Conservation (phyloP, 1,140 invertebrate genomes). For the Phymorhynchus buccinoides region DNA sequence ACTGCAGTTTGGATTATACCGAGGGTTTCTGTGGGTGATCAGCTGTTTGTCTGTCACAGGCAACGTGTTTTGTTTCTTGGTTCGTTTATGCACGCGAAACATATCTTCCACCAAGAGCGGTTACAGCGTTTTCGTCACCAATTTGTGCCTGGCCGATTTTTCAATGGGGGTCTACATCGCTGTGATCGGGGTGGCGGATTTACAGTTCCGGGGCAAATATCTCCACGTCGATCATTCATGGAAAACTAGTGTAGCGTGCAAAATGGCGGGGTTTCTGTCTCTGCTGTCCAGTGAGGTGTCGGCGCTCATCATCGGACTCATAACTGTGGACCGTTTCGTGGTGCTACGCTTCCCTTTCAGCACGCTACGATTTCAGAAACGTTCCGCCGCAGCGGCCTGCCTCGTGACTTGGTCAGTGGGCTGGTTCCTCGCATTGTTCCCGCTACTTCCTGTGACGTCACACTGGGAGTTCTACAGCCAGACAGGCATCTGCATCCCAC, state of each 20-base stretch:
- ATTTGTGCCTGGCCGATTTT: slow-evolving; percentile 59
- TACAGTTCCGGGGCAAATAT: slow-evolving; percentile 52
- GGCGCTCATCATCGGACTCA: slow-evolving; percentile 53
- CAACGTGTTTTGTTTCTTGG: slow-evolving; percentile 45
- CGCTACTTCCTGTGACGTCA: neutral
- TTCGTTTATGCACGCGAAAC: slow-evolving; percentile 13
- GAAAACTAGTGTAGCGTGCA: slow-evolving; percentile 52
- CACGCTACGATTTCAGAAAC: slow-evolving; percentile 29
- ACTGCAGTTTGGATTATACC: slow-evolving; percentile 33
- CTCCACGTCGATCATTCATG: slow-evolving; percentile 49
- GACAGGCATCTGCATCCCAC: slow-evolving; percentile 17
- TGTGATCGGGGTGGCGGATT: slow-evolving; percentile 59
- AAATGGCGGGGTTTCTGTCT: slow-evolving; percentile 55
- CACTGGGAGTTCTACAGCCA: slow-evolving; percentile 6
- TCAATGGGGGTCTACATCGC: slow-evolving; percentile 64
- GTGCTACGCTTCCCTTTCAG: slow-evolving; percentile 33
- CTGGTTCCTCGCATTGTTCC: slow-evolving; percentile 14
- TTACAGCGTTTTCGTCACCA: slow-evolving; percentile 51
- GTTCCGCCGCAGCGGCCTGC: slow-evolving; percentile 10
- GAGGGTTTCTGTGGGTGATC: slow-evolving; percentile 51
- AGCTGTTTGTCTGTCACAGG: slow-evolving; percentile 49
- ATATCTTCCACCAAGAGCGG: neutral
- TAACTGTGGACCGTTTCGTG: slow-evolving; percentile 50
- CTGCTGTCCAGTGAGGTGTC: slow-evolving; percentile 59
- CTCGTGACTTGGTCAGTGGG: slow-evolving; percentile 34